A percentile compares a stretch with the other conserved stretches of the same genome.
Conservation (phyloP, 2,888 invertebrate genomes). For the Muschampia plurimacula region DNA sequence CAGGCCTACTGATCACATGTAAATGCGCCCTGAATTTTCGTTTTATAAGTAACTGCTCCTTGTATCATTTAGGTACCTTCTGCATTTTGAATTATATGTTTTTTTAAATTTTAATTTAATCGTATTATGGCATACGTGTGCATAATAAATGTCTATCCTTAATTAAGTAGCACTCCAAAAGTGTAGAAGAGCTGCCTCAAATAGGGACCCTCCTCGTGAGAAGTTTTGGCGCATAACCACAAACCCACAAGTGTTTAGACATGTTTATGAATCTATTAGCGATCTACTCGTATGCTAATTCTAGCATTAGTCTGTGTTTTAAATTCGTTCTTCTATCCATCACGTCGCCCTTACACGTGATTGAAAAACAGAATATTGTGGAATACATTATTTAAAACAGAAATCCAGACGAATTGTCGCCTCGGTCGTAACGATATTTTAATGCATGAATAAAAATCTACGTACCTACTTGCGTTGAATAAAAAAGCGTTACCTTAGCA, state of each 20-base stretch:
- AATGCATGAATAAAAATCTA: slow-evolving; percentile 28
- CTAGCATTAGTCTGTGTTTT: slow-evolving; percentile 27
- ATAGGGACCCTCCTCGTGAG: background rate
- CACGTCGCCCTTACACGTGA: slow-evolving; percentile 26
- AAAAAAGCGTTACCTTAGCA: slow-evolving; percentile 12
- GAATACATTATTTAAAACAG: slow-evolving; percentile 28
- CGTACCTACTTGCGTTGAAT: slow-evolving; percentile 13
- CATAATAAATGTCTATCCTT: background rate
- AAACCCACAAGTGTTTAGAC: slow-evolving; percentile 28
- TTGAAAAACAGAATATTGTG: slow-evolving; percentile 31
- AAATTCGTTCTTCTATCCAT: slow-evolving; percentile 18
- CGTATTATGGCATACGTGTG: background rate
- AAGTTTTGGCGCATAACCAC: slow-evolving; percentile 11
- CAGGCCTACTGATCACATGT: too few species aligned
- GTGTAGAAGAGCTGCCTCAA: slow-evolving; percentile 7
- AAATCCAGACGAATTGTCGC: slow-evolving; percentile 34
- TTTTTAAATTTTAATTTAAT: background rate
- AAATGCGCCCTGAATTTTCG: too few species aligned
- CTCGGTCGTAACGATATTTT: slow-evolving; percentile 31
- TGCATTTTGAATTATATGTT: background rate
- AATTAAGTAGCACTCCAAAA: background rate
- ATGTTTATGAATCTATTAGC: slow-evolving; percentile 35
- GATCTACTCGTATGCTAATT: slow-evolving; percentile 33
- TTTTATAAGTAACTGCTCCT: too few species aligned
- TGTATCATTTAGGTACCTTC: too few species aligned